Evolutionary conservation across 2,888 invertebrate species (phyloP).

Genomic region (Caradrina clavipalpis): DNA sequence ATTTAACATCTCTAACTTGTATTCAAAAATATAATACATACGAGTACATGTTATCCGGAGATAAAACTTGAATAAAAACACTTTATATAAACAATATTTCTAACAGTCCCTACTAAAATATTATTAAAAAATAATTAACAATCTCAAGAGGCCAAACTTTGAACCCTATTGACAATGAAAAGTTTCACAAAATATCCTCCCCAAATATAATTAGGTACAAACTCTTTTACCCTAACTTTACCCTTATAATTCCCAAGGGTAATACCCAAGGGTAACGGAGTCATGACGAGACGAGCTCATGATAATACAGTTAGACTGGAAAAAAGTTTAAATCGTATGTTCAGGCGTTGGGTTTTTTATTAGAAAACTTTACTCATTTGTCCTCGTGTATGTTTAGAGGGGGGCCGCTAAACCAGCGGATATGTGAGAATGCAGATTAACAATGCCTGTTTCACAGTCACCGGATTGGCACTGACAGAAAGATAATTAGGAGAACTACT

Average conservation of each 20-base stretch:
- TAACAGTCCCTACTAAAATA: not conserved
- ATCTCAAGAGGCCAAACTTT: constrained; percentile 1
- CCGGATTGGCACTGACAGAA: too few relatives aligned
- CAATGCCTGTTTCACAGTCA: too few relatives aligned
- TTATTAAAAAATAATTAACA: constrained; percentile 18
- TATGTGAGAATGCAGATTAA: not conserved
- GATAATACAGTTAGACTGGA: constrained; percentile 53
- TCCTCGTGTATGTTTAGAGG: constrained; percentile 50
- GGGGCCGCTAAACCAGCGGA: constrained; percentile 30
- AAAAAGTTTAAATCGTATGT: constrained; percentile 63
- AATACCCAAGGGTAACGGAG: constrained; percentile 26
- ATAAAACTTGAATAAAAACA: too few relatives aligned
- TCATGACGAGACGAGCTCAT: constrained; percentile 49
- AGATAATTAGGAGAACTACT: too few relatives aligned
- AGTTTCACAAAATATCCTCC: constrained; percentile 31
- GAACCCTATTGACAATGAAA: constrained; percentile 17
- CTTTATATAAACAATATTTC: not conserved
- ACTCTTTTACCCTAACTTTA: constrained; percentile 36
- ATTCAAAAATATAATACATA: too few relatives aligned
- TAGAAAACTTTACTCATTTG: constrained; percentile 67
- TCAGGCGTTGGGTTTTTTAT: constrained; percentile 59
- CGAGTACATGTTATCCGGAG: too few relatives aligned
- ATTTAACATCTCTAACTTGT: too few relatives aligned
- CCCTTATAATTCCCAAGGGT: constrained; percentile 39
- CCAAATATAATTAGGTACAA: constrained; percentile 39